Percentiles rank a stretch among this genome's conserved stretches.
These are phyloP conservation scores for Chrysogorgia sp. DNA, from an alignment of 92 coral and sea anemone genomes.

Conservation along the genomic window DNA sequence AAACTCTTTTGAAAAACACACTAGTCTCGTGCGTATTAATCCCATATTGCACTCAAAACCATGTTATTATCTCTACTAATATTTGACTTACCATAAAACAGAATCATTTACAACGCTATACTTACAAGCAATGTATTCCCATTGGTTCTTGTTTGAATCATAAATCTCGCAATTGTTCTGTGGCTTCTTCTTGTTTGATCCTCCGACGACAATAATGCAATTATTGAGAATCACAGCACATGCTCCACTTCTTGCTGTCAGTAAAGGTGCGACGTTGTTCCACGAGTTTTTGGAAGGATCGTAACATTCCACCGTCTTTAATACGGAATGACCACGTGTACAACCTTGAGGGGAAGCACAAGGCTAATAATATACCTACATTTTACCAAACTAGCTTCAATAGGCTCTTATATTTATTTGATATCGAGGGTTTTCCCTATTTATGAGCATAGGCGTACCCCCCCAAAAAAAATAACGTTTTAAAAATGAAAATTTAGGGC, in stretches of 20 bases:
- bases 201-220: slow-evolving; percentile 81
- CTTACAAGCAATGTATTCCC: slow-evolving; percentile 77
- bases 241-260: slow-evolving; percentile 90
- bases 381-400: neutral
- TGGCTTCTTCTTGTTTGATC: slow-evolving; percentile 67
- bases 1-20: too few relatives aligned
- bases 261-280: slow-evolving; percentile 71
- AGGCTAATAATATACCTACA: neutral
- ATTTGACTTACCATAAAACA: neutral
- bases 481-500: too few relatives aligned
- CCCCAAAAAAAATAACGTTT: too few relatives aligned
- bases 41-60: too few relatives aligned
- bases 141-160: slow-evolving; percentile 65
- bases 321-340: slow-evolving; percentile 61
- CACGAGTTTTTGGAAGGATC: slow-evolving; percentile 74
- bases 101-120: neutral
- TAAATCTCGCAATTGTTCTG: slow-evolving; percentile 84
- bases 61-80: too few relatives aligned
- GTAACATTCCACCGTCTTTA: slow-evolving; percentile 78
- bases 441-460: neutral
- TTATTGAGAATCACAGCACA: slow-evolving; percentile 81
- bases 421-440: neutral
- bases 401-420: neutral
- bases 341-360: slow-evolving; percentile 54
- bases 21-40: too few relatives aligned